These are phyloP conservation scores for Psophia crepitans DNA, from an alignment of 2,113 vertebrate species.

Conservation along the genomic window DNA sequence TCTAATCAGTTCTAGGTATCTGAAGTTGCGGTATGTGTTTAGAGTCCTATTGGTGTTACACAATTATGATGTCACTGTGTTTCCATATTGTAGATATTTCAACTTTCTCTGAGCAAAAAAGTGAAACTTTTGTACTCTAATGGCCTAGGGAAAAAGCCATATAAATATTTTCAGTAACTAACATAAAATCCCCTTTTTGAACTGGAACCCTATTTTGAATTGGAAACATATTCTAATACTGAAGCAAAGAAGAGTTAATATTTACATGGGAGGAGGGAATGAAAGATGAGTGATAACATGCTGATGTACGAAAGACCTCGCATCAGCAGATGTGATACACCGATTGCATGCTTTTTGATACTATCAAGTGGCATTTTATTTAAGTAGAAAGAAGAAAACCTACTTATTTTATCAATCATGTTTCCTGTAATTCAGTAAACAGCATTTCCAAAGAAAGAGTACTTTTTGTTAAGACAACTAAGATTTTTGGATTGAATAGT, in stretches of 20 bases:
- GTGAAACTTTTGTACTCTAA: not conserved
- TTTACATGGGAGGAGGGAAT: not conserved
- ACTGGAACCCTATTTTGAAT: not conserved
- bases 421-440: not conserved
- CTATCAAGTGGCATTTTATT: not conserved
- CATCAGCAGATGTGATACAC: not conserved
- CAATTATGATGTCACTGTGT: not conserved
- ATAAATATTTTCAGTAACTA: not conserved
- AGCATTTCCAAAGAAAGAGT: not conserved
- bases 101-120: not conserved
- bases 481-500: not conserved
- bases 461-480: not conserved
- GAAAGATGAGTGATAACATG: not conserved
- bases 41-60: not conserved
- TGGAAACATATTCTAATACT: not conserved
- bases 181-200: not conserved
- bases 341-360: not conserved
- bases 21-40: not conserved
- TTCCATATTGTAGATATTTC: not conserved
- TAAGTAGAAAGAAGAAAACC: not conserved
- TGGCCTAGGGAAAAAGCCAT: not conserved
- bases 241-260: not conserved
- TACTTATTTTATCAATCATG: not conserved
- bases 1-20: not conserved
- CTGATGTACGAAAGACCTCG: not conserved